Percentiles rank a stretch among this genome's conserved stretches.
Evolutionary conservation across 2,113 vertebrate species (phyloP).

Genomic region (Lophius piscatorius): DNA sequence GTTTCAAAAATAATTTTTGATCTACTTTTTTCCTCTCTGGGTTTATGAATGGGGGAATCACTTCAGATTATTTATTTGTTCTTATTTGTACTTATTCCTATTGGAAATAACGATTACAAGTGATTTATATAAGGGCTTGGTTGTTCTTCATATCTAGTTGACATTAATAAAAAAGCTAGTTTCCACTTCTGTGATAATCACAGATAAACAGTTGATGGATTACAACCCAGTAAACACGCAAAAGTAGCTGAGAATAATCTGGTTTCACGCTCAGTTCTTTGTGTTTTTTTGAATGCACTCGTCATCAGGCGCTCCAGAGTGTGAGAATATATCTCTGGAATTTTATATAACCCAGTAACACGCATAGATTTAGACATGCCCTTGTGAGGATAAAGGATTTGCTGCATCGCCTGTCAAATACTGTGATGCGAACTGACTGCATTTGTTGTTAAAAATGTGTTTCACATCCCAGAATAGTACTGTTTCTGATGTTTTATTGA

Average conservation of each 20-base stretch:
- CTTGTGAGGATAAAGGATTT: constrained; percentile 23
- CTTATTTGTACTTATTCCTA: neutral
- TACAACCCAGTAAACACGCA: neutral
- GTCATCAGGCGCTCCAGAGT: neutral
- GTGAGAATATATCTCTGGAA: neutral
- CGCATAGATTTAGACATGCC: neutral
- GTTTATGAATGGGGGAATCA: constrained; percentile 9
- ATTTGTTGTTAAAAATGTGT: constrained; percentile 12
- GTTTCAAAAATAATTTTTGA: constrained; percentile 11
- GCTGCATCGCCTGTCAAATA: constrained; percentile 9
- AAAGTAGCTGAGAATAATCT: neutral
- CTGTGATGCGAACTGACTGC: neutral
- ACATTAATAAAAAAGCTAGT: constrained; percentile 9
- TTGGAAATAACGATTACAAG: neutral
- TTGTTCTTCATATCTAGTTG: constrained; percentile 6
- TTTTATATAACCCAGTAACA: no score
- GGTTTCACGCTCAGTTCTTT: neutral
- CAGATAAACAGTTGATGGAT: constrained; percentile 7
- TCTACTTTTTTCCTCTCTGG: constrained; percentile 24
- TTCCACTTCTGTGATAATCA: constrained; percentile 8
- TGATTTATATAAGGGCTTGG: neutral
- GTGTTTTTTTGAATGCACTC: neutral
- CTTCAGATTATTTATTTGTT: no score
- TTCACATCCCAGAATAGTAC: constrained; percentile 30
- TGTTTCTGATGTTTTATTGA: constrained; percentile 79